Evolutionary conservation across 92 coral and sea anemone species (phyloP).

Genomic region (Zoanthus sansibaricus): DNA sequence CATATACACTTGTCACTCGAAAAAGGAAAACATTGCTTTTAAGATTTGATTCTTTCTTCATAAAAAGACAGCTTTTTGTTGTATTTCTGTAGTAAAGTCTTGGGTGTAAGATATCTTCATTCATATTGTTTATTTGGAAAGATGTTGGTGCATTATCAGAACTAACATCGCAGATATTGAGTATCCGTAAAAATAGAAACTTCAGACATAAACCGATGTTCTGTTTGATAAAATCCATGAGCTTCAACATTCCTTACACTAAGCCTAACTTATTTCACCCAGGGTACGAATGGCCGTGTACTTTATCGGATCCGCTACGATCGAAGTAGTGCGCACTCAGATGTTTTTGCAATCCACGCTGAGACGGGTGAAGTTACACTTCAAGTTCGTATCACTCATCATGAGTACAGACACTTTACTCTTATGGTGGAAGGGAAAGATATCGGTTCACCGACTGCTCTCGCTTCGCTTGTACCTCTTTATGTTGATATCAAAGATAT

Average conservation of each 20-base stretch:
- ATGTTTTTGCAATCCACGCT: conserved; percentile 78
- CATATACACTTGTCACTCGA: too few relatives aligned
- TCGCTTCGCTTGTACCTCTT: conserved; percentile 85
- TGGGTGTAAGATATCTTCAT: too few relatives aligned
- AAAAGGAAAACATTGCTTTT: too few relatives aligned
- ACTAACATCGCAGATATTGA: too few relatives aligned
- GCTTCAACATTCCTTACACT: background rate
- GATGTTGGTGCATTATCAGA: too few relatives aligned
- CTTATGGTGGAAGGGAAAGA: conserved; percentile 88
- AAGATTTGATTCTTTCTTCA: too few relatives aligned
- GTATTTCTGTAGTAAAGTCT: too few relatives aligned
- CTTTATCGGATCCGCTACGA: conserved; percentile 81
- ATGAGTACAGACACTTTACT: conserved; percentile 79
- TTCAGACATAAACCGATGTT: too few relatives aligned
- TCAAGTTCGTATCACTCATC: conserved; percentile 73
- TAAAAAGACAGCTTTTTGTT: too few relatives aligned
- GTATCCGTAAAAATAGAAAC: too few relatives aligned
- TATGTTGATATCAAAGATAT: conserved; percentile 85
- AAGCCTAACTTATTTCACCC: background rate
- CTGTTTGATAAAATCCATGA: too few relatives aligned
- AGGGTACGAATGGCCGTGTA: conserved; percentile 90
- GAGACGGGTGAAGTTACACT: conserved; percentile 82
- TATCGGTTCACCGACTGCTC: conserved; percentile 82
- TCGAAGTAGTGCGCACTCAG: conserved; percentile 62
- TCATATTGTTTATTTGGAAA: too few relatives aligned